Conservation (phyloP, 1,140 invertebrate genomes). For the Drosophila bocki region DNA sequence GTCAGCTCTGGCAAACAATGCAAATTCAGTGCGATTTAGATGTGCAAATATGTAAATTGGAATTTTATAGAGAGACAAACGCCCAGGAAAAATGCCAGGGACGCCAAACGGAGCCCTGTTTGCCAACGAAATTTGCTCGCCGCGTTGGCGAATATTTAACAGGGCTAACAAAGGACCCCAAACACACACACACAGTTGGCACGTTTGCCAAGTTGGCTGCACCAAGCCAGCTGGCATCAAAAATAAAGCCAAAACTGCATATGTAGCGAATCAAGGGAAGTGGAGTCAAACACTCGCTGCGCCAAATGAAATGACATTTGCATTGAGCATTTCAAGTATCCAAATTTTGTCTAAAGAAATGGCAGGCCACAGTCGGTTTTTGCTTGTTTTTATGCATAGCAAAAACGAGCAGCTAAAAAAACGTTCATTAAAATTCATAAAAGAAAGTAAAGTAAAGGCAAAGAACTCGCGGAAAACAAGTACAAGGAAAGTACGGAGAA, state of each 20-base stretch:
- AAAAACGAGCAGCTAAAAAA: slow-evolving; percentile 59
- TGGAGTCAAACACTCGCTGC: slow-evolving; percentile 18
- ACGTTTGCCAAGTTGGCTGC: slow-evolving; percentile 70
- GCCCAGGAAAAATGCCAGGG: slow-evolving; percentile 1
- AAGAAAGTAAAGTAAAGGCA: slow-evolving; percentile 46
- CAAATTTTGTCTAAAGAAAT: slow-evolving; percentile 55
- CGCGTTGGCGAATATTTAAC: slow-evolving; percentile 80
- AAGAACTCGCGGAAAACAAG: slow-evolving; percentile 19
- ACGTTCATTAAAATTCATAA: slow-evolving; percentile 80
- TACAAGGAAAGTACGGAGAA: not conserved
- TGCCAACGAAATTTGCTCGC: slow-evolving; percentile 77
- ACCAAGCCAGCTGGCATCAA: slow-evolving; percentile 25
- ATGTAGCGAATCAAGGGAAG: slow-evolving; percentile 44
- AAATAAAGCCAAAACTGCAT: slow-evolving; percentile 50
- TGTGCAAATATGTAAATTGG: slow-evolving; percentile 61
- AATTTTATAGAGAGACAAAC: slow-evolving; percentile 63
- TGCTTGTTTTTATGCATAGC: slow-evolving; percentile 51
- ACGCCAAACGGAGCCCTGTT: slow-evolving; percentile 48
- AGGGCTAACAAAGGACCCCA: slow-evolving; percentile 57
- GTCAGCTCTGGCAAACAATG: slow-evolving; percentile 48
- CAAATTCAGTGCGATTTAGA: slow-evolving; percentile 39
- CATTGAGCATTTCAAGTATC: slow-evolving; percentile 69
- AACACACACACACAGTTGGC: slow-evolving; percentile 31
- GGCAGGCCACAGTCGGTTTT: not conserved
- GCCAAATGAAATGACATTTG: slow-evolving; percentile 57